Conservation (phyloP, 2,113 vertebrate species). For the Sapayoa aenigma region DNA sequence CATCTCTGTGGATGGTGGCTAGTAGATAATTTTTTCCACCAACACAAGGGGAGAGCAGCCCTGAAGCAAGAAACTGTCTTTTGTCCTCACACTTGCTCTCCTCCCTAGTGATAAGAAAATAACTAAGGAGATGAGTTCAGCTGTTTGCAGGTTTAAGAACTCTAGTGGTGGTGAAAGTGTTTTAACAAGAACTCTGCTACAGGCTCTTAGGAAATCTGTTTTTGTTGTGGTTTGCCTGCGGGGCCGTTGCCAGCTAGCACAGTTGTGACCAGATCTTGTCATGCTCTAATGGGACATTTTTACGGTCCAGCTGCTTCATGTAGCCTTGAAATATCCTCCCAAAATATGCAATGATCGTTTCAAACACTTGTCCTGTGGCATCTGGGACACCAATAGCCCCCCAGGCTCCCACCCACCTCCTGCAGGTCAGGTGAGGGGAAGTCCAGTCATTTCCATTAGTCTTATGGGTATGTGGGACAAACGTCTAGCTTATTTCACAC, state of each 20-base stretch:
- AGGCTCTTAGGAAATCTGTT: neutral
- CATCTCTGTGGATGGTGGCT: neutral
- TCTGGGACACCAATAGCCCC: rapidly evolving
- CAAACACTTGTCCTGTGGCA: neutral
- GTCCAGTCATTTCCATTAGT: neutral
- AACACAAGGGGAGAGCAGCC: neutral
- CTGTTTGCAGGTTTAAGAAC: neutral
- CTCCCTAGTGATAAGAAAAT: conserved; percentile 1
- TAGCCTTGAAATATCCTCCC: neutral
- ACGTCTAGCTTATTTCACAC: neutral
- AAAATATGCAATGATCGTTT: neutral
- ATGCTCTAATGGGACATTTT: neutral
- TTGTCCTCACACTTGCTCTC: neutral
- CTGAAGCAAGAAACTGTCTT: neutral
- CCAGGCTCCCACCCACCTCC: rapidly evolving
- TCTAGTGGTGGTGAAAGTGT: neutral
- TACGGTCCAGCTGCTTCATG: rapidly evolving
- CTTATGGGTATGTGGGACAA: neutral
- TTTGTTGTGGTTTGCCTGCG: neutral
- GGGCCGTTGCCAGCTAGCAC: neutral
- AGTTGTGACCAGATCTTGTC: neutral
- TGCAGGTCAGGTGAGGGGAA: neutral
- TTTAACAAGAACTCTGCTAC: neutral
- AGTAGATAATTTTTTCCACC: neutral
- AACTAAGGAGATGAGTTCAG: neutral